phyloP scores from a whole-genome alignment of 2,888 invertebrate species.

The Tiliacea aurago region DNA sequence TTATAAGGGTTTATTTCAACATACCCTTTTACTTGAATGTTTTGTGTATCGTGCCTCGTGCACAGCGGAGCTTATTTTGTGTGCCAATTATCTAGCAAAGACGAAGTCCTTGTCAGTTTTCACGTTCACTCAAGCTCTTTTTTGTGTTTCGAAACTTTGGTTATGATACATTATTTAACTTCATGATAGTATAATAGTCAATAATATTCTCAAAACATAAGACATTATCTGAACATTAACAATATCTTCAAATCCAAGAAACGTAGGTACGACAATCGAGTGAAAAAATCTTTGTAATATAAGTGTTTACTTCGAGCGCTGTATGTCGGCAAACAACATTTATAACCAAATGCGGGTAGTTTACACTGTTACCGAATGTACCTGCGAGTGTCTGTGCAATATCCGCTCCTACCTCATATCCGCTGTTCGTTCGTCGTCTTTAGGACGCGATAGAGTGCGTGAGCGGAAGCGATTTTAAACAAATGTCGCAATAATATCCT shows the following conservation, averaged over 20 bases:
- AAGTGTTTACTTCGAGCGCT: constrained; percentile 66
- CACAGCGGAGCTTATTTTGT: background rate
- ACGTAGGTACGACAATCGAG: constrained; percentile 16
- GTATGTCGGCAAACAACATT: constrained; percentile 76
- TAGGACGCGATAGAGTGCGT: constrained; percentile 53
- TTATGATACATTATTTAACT: background rate
- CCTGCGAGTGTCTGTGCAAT: constrained; percentile 86
- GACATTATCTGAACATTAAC: background rate
- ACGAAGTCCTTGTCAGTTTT: background rate
- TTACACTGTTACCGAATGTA: constrained; percentile 84
- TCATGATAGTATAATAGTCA: background rate
- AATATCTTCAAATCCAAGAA: constrained; percentile 28
- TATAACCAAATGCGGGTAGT: constrained; percentile 85
- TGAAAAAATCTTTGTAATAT: constrained; percentile 65
- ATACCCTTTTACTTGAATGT: background rate
- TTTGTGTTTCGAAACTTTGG: background rate
- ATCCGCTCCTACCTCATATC: constrained; percentile 86
- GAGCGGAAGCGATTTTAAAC: constrained; percentile 62
- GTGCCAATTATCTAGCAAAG: background rate
- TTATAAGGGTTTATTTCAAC: constrained; percentile 38
- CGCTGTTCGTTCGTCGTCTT: constrained; percentile 81
- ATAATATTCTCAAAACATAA: background rate
- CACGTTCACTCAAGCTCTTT: background rate
- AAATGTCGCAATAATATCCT: background rate
- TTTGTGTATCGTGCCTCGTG: background rate